A percentile compares a stretch with the other conserved stretches of the same genome.
These are phyloP conservation scores for Coelopa frigida DNA, from an alignment of 1,140 invertebrate species.

Conservation along the genomic window DNA sequence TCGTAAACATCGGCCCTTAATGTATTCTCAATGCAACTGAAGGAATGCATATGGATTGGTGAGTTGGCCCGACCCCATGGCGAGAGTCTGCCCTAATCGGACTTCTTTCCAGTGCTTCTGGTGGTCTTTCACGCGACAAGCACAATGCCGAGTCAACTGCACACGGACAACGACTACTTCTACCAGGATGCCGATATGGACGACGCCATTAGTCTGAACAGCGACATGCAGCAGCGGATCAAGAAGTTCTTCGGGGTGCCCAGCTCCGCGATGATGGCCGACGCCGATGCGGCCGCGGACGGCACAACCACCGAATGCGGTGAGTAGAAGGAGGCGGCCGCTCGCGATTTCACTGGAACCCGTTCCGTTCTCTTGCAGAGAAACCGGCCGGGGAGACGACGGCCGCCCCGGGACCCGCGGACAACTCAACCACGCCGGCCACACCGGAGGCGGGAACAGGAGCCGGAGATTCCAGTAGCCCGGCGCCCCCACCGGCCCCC, in stretches of 20 bases:
- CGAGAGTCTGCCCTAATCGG: not conserved
- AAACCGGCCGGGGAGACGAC: no score
- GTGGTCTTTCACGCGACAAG: constrained; percentile 6
- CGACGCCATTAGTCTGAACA: constrained; percentile 2
- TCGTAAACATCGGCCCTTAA: constrained; percentile 17
- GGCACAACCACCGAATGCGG: constrained; percentile 4
- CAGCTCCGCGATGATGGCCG: not conserved
- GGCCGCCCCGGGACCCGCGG: not conserved
- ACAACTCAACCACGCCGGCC: not conserved
- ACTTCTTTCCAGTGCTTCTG: not conserved
- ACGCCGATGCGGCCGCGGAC: not conserved
- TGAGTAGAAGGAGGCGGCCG: no score
- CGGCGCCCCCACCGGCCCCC: constrained; percentile 8
- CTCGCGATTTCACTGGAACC: no score
- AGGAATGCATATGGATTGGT: constrained; percentile 23
- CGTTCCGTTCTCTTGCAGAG: no score
- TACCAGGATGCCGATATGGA: constrained; percentile 11
- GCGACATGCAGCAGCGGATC: not conserved
- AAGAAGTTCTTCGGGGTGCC: not conserved
- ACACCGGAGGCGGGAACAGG: not conserved
- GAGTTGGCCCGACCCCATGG: not conserved
- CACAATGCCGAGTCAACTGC: constrained; percentile 6
- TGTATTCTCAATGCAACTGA: constrained; percentile 33
- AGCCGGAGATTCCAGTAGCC: not conserved
- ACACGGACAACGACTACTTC: constrained; percentile 10